Conservation (phyloP, 2,797 vertebrate genomes). For the Acipenser oxyrinchus region DNA sequence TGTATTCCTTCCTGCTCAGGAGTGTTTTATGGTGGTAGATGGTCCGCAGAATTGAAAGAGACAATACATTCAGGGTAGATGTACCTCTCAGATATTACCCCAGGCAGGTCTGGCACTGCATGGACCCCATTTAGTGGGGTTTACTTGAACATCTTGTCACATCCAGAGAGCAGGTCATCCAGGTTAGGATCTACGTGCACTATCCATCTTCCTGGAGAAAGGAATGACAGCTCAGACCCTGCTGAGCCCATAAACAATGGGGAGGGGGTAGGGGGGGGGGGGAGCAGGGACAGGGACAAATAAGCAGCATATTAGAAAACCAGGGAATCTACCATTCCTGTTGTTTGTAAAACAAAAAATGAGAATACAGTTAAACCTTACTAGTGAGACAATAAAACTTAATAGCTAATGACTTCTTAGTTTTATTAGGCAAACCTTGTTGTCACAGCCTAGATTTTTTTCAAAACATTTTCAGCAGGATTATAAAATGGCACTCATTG, state of each 20-base stretch:
- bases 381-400: too few relatives aligned
- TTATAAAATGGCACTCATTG: too few relatives aligned
- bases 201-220: conserved; percentile 55
- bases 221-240: conserved; percentile 47
- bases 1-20: conserved; percentile 72
- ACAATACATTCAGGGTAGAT: conserved; percentile 72
- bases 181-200: conserved; percentile 61
- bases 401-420: too few relatives aligned
- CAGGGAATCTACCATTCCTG: neutral
- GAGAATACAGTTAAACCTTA: too few relatives aligned
- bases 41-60: conserved; percentile 67
- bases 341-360: too few relatives aligned
- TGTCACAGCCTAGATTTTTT: too few relatives aligned
- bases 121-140: conserved; percentile 59
- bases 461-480: too few relatives aligned
- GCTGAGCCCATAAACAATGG: conserved; percentile 48
- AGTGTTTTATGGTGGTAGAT: conserved; percentile 68
- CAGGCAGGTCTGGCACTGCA: conserved; percentile 57
- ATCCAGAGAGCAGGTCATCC: conserved; percentile 56
- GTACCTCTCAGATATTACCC: conserved; percentile 41
- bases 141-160: conserved; percentile 72
- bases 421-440: too few relatives aligned
- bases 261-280: neutral
- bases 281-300: neutral
- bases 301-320: neutral